Evolutionary conservation across 2,888 invertebrate genomes (phyloP), one percentile per base, ranked within the genome.

Genomic region (Torymus texanus): DNA sequence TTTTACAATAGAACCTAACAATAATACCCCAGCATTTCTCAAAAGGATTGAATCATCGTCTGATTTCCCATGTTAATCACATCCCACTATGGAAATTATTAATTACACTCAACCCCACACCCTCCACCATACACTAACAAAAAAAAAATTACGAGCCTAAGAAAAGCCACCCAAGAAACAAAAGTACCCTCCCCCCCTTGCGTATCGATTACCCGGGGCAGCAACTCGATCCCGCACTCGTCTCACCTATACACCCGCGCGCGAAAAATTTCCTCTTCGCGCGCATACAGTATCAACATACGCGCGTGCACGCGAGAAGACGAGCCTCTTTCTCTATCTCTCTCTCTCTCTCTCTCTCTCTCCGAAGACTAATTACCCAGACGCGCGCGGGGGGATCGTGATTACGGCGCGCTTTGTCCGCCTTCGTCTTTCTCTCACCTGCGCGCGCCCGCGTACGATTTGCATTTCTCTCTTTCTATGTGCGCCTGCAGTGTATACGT

Each of bases 361-460:
- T 83, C 79, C 81, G 84, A 29, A 88, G 86, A 89, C 89, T 89
- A 89, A 89, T 89, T 89, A 88, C 88, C 87, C 87, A 86, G 85
- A 85, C 85, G 24, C 29, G 11, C 13, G 51, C 50, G 55, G 18
- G 84, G 83, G 87, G 81, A 86, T 87, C 88, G 87, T 87, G 88
- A 89, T 89, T 89, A 88, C 88, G 83, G 85, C 86, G 85, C 86
- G 87, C 87, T 89, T 88, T 88, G 88, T 89, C 88, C 88, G 86
- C 85, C 84, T 56, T 56, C 24, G 12, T 77, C 77, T 77, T 71
- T 77, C 77, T 77, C 71, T 65, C 77, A 59, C 77, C 77, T 71
- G 56, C 58, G 21, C 55, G 56, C 58, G 21, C 55, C 13, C 67
- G 83, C 84, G 84, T 29, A 74, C 84, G 85, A 88, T 88, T 88